These are phyloP conservation scores for Mongoloraphidia duomilia DNA, from an alignment of 2,888 invertebrate species.

Conservation along the genomic window DNA sequence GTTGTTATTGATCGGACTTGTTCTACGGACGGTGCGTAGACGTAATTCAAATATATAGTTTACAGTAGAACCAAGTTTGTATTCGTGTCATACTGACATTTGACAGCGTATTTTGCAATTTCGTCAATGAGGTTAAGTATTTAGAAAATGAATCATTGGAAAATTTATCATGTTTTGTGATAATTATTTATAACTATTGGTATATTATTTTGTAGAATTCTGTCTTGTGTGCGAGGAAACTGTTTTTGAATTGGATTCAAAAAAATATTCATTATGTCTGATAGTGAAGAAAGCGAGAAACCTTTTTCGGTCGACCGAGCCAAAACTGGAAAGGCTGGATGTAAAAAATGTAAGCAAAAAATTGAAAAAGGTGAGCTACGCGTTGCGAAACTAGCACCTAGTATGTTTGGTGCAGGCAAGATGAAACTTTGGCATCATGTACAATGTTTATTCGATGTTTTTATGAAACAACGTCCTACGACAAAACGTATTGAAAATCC, in stretches of 20 bases:
- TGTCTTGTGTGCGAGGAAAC: background rate
- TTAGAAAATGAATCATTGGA: background rate
- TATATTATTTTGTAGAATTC: background rate
- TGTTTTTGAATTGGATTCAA: too few relatives aligned
- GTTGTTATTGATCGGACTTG: too few relatives aligned
- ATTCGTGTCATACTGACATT: too few relatives aligned
- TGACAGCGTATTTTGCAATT: background rate
- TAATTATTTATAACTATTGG: background rate
- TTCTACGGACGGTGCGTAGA: too few relatives aligned
- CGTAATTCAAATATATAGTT: too few relatives aligned
- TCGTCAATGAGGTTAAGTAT: background rate
- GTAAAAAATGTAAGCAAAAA: slow-evolving; percentile 75
- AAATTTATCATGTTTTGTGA: background rate
- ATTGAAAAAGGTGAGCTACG: slow-evolving; percentile 57
- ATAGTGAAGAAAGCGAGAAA: slow-evolving; percentile 28
- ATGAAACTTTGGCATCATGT: slow-evolving; percentile 82
- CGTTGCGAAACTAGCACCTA: slow-evolving; percentile 61
- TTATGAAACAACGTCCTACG: slow-evolving; percentile 61
- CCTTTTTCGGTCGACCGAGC: slow-evolving; percentile 64
- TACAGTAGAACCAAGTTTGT: too few relatives aligned
- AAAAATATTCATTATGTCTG: slow-evolving; percentile 21
- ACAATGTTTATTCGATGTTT: slow-evolving; percentile 63
- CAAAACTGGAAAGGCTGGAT: slow-evolving; percentile 64
- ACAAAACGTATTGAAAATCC: slow-evolving; percentile 69
- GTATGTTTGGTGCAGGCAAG: slow-evolving; percentile 56